Base-by-base conservation (phyloP, 92 coral and sea anemone genomes). In the Umimayanthus chanpuru region DNA sequence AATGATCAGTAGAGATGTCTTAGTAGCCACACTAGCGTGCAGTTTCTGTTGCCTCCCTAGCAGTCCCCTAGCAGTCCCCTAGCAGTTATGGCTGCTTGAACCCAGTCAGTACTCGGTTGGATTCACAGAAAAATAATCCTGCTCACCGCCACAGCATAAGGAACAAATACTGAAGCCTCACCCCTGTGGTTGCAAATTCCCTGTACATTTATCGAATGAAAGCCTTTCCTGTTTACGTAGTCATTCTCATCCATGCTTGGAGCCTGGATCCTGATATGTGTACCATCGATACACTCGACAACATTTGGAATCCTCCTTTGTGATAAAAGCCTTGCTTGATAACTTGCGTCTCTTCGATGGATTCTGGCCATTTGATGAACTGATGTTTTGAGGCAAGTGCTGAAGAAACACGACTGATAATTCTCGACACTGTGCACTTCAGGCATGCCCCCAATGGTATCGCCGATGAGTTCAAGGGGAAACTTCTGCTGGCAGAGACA, bases 321-420 rank as follows among this genome's bases (percentile, higher is more conserved):
- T 67, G 5, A 10, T 20, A 67, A 67, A 67, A 67, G 29, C 73
- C 71, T 65, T 65, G 71, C 71, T 65, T 65, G 71, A 65, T 16
- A 14, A 65, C 26, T 65, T 65, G 71, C 71, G 9, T 65, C 71
- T 65, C 71, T 65, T 26, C 71, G 71, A 65, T 65, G 71, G 71
- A 65, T 18, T 65, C 20, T 65, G 71, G 71, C 71, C 71, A 65
- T 65, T 65, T 65, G 71, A 65, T 65, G 71, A 65, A 65, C 71
- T 65, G 71, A 65, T 65, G 71, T 14, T 65, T 14, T 65, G 71
- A 65, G 71, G 70, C 18, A 64, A 4, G 36, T 32, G 36, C 36
- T 32, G 36, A 32, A 32, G 36, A 32, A 32, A 32, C 36, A 2
- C 36, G 36, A 32, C 36, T 32, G 36, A 32, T 32, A 32, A 32